Percentiles rank a stretch among this genome's conserved stretches.
phyloP scores from a whole-genome alignment of 2,888 invertebrate species.

The Drosophila prostipennis region DNA sequence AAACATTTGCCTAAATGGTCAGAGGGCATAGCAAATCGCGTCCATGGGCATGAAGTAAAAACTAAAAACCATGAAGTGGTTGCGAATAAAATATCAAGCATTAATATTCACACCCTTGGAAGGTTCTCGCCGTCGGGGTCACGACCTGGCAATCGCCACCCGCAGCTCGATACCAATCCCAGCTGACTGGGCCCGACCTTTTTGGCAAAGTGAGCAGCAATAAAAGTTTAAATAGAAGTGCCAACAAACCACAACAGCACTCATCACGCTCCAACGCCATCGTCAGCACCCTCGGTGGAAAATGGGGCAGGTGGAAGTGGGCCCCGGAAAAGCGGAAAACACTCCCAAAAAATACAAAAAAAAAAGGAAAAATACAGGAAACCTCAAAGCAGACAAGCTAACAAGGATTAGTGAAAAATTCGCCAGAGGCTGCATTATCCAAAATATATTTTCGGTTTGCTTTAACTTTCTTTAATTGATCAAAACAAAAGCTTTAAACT shows the following conservation, averaged over 20 bases:
- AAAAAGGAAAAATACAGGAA: conserved; percentile 18
- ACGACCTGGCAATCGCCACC: conserved; percentile 22
- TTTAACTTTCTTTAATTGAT: conserved; percentile 13
- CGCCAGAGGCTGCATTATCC: conserved; percentile 25
- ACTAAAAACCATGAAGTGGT: conserved; percentile 55
- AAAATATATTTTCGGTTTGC: conserved; percentile 28
- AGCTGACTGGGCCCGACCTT: conserved; percentile 39
- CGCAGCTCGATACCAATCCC: conserved; percentile 22
- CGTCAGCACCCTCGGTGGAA: conserved; percentile 32
- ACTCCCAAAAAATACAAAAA: conserved; percentile 3
- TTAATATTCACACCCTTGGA: conserved; percentile 60
- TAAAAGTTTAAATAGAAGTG: conserved; percentile 80
- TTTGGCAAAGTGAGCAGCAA: conserved; percentile 69
- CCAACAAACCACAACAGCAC: conserved; percentile 80
- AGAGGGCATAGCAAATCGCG: conserved; percentile 34
- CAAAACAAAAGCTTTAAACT: conserved; percentile 16
- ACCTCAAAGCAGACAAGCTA: conserved; percentile 67
- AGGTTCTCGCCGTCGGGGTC: conserved; percentile 17
- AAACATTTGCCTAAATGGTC: conserved; percentile 41
- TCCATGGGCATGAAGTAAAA: conserved; percentile 39
- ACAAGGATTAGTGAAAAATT: conserved; percentile 55
- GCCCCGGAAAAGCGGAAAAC: conserved; percentile 21
- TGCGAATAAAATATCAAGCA: conserved; percentile 56
- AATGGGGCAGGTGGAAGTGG: conserved; percentile 33
- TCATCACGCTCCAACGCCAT: conserved; percentile 73